phyloP scores from a whole-genome alignment of 2,113 vertebrate species.

The Parus major region DNA sequence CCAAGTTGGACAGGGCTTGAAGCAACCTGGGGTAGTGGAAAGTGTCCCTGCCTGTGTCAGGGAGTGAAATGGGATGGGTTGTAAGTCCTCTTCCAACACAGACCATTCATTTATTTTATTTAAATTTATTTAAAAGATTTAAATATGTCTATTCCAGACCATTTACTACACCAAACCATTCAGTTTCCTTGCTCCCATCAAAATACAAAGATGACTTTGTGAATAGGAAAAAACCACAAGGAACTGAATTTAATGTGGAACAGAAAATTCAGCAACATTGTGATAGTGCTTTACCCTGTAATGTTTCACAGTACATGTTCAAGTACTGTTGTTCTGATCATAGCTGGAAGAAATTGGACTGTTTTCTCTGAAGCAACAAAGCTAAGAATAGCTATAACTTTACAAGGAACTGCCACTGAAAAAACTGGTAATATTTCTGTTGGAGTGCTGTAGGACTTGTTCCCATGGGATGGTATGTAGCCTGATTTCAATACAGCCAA shows the following conservation, averaged over 20 bases:
- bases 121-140: background rate
- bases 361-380: background rate
- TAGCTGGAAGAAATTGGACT: background rate
- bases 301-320: background rate
- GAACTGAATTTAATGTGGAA: background rate
- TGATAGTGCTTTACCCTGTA: background rate
- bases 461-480: background rate
- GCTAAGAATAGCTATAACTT: slow-evolving; percentile 17
- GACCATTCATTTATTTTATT: background rate
- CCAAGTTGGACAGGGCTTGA: background rate
- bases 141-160: background rate
- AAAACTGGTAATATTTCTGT: background rate
- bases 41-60: background rate
- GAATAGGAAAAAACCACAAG: background rate
- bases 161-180: background rate
- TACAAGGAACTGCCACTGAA: background rate
- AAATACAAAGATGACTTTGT: background rate
- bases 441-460: background rate
- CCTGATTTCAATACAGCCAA: slow-evolving; percentile 18
- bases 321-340: background rate
- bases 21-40: background rate
- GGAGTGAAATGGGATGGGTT: background rate
- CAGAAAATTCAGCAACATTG: background rate
- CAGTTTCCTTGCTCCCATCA: background rate
- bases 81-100: background rate